Conservation (phyloP, 2,113 vertebrate genomes). For the Ciconia maguari region DNA sequence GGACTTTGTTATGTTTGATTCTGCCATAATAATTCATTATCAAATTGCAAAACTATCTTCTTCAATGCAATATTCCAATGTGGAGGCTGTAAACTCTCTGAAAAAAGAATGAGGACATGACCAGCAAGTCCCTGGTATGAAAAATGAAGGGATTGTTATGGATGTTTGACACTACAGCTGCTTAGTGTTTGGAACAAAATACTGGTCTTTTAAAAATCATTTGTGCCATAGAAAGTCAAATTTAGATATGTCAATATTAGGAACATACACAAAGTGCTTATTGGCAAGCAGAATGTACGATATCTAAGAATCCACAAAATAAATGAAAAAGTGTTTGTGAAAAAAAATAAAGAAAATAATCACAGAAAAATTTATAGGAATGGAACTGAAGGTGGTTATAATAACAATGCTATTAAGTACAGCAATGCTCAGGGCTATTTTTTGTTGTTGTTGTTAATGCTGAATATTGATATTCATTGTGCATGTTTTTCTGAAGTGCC, state of each 20-base stretch:
- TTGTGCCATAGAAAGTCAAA: not conserved
- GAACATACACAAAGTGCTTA: not conserved
- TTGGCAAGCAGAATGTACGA: not conserved
- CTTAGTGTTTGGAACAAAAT: not conserved
- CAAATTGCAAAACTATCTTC: not conserved
- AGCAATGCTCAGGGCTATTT: not conserved
- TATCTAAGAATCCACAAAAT: not conserved
- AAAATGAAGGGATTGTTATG: not conserved
- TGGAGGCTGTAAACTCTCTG: not conserved
- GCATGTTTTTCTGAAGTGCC: not conserved
- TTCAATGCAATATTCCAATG: not conserved
- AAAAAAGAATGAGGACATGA: not conserved
- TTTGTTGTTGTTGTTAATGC: not conserved
- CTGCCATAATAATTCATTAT: not conserved
- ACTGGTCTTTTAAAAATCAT: fast-evolving
- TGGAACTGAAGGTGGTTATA: not conserved
- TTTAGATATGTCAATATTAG: not conserved
- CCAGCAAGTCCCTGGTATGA: not conserved
- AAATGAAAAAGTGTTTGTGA: not conserved
- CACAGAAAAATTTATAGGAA: not conserved
- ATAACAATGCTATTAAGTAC: not conserved
- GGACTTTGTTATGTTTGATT: not conserved
- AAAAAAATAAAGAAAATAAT: not conserved
- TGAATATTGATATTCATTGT: not conserved
- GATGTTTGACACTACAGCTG: not conserved